Evolutionary conservation across 23 tunicate species (phyloP), one percentile per base, ranked within the genome.

Genomic region (Halocynthia roretzi): DNA sequence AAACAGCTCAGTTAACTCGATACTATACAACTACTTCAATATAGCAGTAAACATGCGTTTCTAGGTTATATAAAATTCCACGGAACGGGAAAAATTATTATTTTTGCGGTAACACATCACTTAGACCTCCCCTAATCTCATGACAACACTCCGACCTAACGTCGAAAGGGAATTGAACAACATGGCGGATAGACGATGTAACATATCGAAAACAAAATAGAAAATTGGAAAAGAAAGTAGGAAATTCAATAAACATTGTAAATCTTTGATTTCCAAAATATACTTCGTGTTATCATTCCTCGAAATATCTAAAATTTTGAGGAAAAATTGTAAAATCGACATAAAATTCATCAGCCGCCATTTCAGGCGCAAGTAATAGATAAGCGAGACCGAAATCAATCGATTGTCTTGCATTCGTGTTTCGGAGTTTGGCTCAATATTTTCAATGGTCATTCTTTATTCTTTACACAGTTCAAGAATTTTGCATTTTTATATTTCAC

Each of bases 361-460:
- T 65, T 65, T 65, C 19, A 65, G 70, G 70, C 70, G 70, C 6
- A 65, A 65, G n/a, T 65, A 65, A 15, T 10, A 5, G 70, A 65
- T 65, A 65, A 15, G 19, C 70, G 31, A 65, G 31, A 10, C 10
- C 1, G 10, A 15, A 15, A 65, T 6, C 31, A 10, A 65, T 65
- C 70, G 19, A 48, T 65, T 5, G 44, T 31, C 44, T 31, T 4
- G 44, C 2, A 31, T 31, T 31, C 4, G 44, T 31, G 44, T 31
- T 31, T 31, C 44, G 44, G 4, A 31, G 44, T 31, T 31, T 31
- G 44, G 44, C 4, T 31, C 1, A 31, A 31, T 31, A 31, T 31
- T 0, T 31, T 31, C 44, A 31, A 31, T 31, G 44, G 44, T 4
- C 44, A 31, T 31, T 31, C 44, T 31, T 31, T 31, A 31, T 31